phyloP scores from a whole-genome alignment of 2,888 invertebrate species.

The Nemurella pictetii region DNA sequence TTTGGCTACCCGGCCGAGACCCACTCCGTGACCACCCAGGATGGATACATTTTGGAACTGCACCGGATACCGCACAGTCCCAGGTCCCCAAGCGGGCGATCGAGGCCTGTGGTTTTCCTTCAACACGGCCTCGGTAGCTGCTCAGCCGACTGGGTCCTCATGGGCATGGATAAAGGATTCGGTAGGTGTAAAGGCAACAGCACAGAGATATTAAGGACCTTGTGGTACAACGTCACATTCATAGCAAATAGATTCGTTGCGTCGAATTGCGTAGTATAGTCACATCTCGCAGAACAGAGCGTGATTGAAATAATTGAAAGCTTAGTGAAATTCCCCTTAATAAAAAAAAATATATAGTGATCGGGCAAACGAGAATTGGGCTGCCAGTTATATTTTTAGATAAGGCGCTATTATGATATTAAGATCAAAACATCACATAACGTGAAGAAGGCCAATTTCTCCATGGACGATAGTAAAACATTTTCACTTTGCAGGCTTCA shows the following conservation, averaged over 20 bases:
- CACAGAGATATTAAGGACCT: no score
- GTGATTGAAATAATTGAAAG: no score
- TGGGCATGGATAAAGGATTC: slow-evolving; percentile 65
- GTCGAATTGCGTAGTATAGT: no score
- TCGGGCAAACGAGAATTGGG: no score
- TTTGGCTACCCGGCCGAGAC: slow-evolving; percentile 46
- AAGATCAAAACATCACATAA: no score
- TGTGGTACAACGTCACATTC: no score
- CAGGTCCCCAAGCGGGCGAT: slow-evolving; percentile 35
- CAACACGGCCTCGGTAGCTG: slow-evolving; percentile 81
- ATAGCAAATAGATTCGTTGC: no score
- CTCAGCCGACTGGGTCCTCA: slow-evolving; percentile 76
- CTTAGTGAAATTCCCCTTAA: not conserved
- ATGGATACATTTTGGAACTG: slow-evolving; percentile 79
- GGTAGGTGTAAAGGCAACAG: slow-evolving; percentile 49
- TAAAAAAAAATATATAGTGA: not conserved
- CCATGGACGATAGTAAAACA: no score
- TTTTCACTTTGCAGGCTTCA: not conserved
- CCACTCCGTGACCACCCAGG: slow-evolving; percentile 72
- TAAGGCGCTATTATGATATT: no score
- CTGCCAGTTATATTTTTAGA: not conserved
- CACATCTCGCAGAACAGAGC: not conserved
- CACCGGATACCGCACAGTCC: slow-evolving; percentile 74
- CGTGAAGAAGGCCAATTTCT: no score
- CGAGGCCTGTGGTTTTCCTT: slow-evolving; percentile 63